Evolutionary conservation across 2,797 vertebrate genomes (phyloP).

Genomic region (Cirrhinus mrigala): DNA sequence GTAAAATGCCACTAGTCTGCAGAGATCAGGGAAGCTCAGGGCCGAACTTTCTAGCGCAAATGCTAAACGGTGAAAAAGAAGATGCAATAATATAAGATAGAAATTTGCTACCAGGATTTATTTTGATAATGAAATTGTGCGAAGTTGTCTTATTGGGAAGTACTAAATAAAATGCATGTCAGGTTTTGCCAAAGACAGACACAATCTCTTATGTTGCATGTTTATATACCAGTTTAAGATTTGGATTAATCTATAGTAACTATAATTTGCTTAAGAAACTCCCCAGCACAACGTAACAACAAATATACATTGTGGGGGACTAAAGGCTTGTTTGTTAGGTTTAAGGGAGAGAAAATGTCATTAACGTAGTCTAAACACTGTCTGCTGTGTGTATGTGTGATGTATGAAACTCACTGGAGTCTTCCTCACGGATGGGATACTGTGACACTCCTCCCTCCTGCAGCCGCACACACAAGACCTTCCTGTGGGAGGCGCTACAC

Average conservation of each 20-base stretch:
- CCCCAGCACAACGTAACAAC: background rate
- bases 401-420: constrained; percentile 80
- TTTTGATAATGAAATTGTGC: background rate
- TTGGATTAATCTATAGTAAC: background rate
- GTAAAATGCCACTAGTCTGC: constrained; percentile 89
- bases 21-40: constrained; percentile 85
- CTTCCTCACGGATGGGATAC: constrained; percentile 83
- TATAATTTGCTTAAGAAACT: background rate
- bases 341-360: background rate
- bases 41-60: constrained; percentile 85
- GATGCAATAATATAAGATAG: background rate
- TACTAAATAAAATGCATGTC: background rate
- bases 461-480: constrained; percentile 84
- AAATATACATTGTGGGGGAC: background rate
- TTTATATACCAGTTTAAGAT: background rate
- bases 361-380: background rate
- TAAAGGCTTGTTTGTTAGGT: background rate
- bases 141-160: background rate
- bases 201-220: background rate
- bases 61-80: constrained; percentile 68
- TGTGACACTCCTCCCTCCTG: constrained; percentile 81
- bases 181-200: background rate
- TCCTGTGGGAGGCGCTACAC: constrained; percentile 83
- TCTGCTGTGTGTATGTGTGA: background rate
- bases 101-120: background rate